Evolutionary conservation across 2,113 vertebrate genomes (phyloP).

Genomic region (Microcebus griseorufus): DNA sequence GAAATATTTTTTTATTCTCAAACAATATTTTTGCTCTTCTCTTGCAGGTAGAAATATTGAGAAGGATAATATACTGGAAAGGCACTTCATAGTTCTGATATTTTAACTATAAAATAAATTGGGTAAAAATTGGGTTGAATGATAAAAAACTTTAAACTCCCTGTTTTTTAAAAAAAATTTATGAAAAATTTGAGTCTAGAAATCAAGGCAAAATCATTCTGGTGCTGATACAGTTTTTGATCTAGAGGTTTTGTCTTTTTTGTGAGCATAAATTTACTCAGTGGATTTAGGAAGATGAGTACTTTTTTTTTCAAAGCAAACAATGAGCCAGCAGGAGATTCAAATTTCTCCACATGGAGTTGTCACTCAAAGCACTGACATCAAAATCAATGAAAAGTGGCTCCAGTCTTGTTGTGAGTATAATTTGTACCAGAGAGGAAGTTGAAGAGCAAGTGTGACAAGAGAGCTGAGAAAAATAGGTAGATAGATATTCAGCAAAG

Average conservation of each 20-base stretch:
- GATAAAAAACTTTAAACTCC: conserved; percentile 28
- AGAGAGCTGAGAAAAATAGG: conserved; percentile 27
- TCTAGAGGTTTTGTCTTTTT: neutral
- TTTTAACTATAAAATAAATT: conserved; percentile 27
- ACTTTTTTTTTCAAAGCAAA: neutral
- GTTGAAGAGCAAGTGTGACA: neutral
- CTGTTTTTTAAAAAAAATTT: neutral
- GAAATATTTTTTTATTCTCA: conserved; percentile 26
- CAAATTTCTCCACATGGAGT: conserved; percentile 30
- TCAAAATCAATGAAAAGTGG: conserved; percentile 20
- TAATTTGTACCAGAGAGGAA: conserved; percentile 27
- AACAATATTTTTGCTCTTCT: conserved; percentile 35
- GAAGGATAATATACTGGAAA: neutral
- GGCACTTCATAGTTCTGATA: neutral
- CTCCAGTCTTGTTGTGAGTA: neutral
- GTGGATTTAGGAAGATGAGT: neutral
- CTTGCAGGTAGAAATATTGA: neutral
- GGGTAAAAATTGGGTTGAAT: neutral
- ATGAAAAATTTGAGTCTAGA: neutral
- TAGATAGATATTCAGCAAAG: neutral
- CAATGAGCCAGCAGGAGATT: neutral
- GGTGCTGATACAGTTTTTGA: neutral
- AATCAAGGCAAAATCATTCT: conserved; percentile 13
- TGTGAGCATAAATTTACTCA: conserved; percentile 35
- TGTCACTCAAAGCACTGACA: conserved; percentile 28